Conservation (phyloP, 2,113 vertebrate genomes). For the Baryphthengus martii region DNA sequence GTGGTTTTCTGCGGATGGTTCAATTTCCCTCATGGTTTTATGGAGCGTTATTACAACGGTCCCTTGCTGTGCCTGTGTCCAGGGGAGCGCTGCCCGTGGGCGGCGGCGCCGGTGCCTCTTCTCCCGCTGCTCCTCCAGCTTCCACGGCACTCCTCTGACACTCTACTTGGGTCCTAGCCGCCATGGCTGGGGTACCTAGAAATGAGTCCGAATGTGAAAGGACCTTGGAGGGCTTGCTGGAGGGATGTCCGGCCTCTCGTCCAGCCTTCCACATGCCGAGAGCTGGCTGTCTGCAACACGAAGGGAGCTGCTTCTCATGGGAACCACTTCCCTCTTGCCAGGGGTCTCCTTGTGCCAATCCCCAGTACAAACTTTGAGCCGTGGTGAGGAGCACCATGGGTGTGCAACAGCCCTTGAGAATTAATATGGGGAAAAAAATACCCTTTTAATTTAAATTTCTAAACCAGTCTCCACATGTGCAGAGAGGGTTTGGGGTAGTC, state of each 20-base stretch:
- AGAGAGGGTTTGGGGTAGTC: neutral
- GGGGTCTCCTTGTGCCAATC: neutral
- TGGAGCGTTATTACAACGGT: neutral
- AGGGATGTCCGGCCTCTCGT: accelerated
- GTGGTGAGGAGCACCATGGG: accelerated
- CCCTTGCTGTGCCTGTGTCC: accelerated
- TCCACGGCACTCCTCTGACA: accelerated
- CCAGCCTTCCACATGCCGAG: accelerated
- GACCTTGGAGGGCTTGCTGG: neutral
- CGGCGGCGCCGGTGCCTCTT: neutral
- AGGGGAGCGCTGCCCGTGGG: neutral
- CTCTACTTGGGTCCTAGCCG: neutral
- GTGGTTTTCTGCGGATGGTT: neutral
- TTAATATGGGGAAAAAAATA: accelerated
- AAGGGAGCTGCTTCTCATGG: accelerated
- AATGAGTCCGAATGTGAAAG: accelerated
- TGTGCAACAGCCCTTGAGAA: accelerated
- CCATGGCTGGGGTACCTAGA: accelerated
- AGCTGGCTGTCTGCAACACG: accelerated
- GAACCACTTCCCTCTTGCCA: accelerated
- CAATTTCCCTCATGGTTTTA: neutral
- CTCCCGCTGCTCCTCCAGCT: neutral
- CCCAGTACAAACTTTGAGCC: accelerated
- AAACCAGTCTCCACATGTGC: accelerated
- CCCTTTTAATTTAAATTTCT: neutral